Evolutionary conservation across 2,113 vertebrate genomes (phyloP).

Genomic region (Galbula dea): DNA sequence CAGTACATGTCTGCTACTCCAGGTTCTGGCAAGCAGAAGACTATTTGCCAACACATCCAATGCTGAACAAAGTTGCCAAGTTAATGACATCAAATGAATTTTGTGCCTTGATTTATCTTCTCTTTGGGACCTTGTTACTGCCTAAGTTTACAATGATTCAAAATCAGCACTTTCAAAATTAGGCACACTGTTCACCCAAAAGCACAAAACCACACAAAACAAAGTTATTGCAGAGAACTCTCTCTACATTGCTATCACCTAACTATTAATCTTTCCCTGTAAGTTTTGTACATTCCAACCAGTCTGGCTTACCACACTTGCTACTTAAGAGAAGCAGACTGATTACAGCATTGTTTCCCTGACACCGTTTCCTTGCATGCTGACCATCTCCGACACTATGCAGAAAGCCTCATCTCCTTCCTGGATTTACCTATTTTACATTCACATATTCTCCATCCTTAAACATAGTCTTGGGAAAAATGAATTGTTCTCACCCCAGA

Average conservation of each 20-base stretch:
- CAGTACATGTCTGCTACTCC: not conserved
- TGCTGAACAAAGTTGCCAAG: not conserved
- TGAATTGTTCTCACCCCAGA: not conserved
- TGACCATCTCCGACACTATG: not conserved
- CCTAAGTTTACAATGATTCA: fast-evolving
- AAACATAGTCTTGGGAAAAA: not conserved
- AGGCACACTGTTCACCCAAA: not conserved
- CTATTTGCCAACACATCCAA: fast-evolving
- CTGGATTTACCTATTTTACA: not conserved
- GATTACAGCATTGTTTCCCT: not conserved
- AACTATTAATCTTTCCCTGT: not conserved
- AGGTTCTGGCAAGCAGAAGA: not conserved
- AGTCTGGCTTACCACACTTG: not conserved
- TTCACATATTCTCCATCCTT: not conserved
- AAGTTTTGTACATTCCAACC: not conserved
- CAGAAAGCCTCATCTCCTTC: not conserved
- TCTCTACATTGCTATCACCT: not conserved
- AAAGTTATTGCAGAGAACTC: not conserved
- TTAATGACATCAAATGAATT: not conserved
- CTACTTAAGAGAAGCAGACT: not conserved
- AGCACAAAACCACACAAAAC: not conserved
- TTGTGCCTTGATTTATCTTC: not conserved
- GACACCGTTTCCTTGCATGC: not conserved
- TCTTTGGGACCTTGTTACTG: not conserved
- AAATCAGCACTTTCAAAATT: not conserved